Conservation (phyloP, 2,888 invertebrate species). For the Amblyjoppa fuscipennis region DNA sequence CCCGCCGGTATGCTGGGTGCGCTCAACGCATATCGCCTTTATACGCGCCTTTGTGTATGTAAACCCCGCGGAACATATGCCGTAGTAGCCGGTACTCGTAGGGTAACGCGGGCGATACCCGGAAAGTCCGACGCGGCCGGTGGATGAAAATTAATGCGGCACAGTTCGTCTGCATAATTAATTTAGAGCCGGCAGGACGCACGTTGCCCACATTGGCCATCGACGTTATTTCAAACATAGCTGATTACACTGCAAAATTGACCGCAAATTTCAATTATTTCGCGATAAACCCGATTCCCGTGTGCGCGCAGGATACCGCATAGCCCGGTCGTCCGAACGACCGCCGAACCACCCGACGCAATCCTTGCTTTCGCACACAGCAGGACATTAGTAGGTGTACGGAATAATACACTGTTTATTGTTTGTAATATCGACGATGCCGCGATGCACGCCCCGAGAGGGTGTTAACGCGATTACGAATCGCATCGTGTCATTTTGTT, state of each 20-base stretch:
- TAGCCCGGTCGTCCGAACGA: slow-evolving; percentile 69
- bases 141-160: slow-evolving; percentile 79
- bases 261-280: slow-evolving; percentile 84
- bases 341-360: slow-evolving; percentile 33
- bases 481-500: slow-evolving; percentile 73
- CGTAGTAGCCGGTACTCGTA: neutral
- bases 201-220: slow-evolving; percentile 75
- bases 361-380: slow-evolving; percentile 28
- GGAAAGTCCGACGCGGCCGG: slow-evolving; percentile 35
- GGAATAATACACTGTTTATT: slow-evolving; percentile 23
- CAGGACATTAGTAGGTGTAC: neutral
- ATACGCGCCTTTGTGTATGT: neutral
- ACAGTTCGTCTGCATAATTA: slow-evolving; percentile 82
- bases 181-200: slow-evolving; percentile 75
- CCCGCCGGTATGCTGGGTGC: neutral
- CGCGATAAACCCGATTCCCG: slow-evolving; percentile 75
- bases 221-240: slow-evolving; percentile 81
- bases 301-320: slow-evolving; percentile 11
- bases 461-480: slow-evolving; percentile 71
- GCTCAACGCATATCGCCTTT: slow-evolving; percentile 15
- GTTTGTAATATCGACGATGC: neutral
- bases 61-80: neutral
- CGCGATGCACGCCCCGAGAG: slow-evolving; percentile 61
- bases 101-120: neutral
- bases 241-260: slow-evolving; percentile 82